Conservation (phyloP, 2,888 invertebrate species). For the Tethea ocularis region DNA sequence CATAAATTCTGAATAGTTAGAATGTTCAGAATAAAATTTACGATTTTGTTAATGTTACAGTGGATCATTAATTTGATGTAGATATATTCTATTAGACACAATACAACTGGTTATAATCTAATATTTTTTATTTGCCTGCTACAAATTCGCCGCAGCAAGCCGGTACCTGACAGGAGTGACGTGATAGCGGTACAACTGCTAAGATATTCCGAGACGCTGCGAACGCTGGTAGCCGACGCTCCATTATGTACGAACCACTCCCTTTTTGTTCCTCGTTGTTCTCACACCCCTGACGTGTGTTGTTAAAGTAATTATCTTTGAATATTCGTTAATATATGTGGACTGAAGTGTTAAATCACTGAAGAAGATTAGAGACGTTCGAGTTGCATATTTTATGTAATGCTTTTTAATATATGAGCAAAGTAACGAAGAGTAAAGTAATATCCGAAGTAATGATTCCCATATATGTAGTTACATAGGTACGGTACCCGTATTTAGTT, state of each 20-base stretch:
- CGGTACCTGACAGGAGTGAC: slow-evolving; percentile 45
- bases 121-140: not conserved
- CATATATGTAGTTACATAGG: no score
- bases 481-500: no score
- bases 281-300: slow-evolving; percentile 47
- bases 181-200: slow-evolving; percentile 60
- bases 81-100: no score
- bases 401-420: no score
- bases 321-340: slow-evolving; percentile 7
- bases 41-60: no score
- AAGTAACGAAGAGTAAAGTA: no score
- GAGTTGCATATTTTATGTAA: no score
- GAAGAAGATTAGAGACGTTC: not conserved
- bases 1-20: no score
- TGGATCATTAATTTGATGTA: no score
- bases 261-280: slow-evolving; percentile 44
- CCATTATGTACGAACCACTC: slow-evolving; percentile 64
- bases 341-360: not conserved
- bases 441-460: no score
- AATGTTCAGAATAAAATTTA: no score
- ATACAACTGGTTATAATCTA: no score
- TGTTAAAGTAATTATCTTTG: slow-evolving; percentile 19
- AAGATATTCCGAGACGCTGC: slow-evolving; percentile 72
- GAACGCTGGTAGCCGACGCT: slow-evolving; percentile 61
- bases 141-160: slow-evolving; percentile 39